Evolutionary conservation across 1,140 invertebrate genomes (phyloP).

Genomic region (Arctopsyche grandis): DNA sequence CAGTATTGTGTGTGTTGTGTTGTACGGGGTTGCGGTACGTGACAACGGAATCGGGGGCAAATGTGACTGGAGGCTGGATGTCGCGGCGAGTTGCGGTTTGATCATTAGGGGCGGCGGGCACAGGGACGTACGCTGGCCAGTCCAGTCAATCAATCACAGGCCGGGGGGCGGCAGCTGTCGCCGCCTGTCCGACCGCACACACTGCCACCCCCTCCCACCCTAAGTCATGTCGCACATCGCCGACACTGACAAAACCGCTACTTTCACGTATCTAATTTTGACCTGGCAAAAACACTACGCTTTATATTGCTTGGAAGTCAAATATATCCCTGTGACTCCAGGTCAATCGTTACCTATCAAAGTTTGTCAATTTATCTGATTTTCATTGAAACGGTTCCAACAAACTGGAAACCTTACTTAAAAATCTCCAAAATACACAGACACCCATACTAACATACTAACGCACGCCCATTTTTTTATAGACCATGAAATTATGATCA

Average conservation of each 20-base stretch:
- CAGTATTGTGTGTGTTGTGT: background rate
- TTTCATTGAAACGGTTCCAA: too few relatives aligned
- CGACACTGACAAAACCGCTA: background rate
- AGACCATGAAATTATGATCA: too few relatives aligned
- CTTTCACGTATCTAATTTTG: background rate
- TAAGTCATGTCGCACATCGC: background rate
- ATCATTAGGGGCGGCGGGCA: background rate
- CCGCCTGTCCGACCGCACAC: background rate
- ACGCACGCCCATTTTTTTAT: too few relatives aligned
- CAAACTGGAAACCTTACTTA: too few relatives aligned
- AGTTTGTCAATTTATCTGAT: too few relatives aligned
- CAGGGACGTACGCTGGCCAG: background rate
- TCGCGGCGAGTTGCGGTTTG: background rate
- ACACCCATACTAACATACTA: too few relatives aligned
- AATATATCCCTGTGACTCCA: too few relatives aligned
- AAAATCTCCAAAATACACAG: too few relatives aligned
- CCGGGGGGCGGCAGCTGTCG: background rate
- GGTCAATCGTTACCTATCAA: too few relatives aligned
- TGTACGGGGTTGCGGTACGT: background rate
- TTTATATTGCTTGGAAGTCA: too few relatives aligned
- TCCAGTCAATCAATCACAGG: background rate
- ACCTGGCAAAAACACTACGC: too few relatives aligned
- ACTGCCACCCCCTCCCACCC: background rate
- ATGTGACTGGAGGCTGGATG: background rate
- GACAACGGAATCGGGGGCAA: background rate